phyloP scores from a whole-genome alignment of 2,888 invertebrate genomes.

The Caenorhabditis wallacei region DNA sequence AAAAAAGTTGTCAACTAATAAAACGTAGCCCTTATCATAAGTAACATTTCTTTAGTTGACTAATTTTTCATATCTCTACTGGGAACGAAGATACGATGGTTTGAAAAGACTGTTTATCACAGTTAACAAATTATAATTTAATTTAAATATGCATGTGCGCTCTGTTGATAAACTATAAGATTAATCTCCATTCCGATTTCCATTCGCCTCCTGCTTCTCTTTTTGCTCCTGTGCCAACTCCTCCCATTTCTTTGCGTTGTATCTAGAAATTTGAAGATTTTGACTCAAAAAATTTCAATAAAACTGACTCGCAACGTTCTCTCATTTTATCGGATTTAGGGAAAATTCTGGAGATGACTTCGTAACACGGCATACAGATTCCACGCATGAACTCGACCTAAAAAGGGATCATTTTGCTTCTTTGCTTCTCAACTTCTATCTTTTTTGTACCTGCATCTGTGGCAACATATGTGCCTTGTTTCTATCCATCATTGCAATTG shows the following conservation, averaged over 20 bases:
- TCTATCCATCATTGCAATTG: slow-evolving; percentile 91
- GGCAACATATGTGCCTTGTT: slow-evolving; percentile 89
- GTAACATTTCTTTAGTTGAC: too few species aligned
- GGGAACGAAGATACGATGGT: too few species aligned
- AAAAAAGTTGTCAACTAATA: too few species aligned
- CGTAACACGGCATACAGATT: slow-evolving; percentile 91
- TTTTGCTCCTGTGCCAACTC: slow-evolving; percentile 84
- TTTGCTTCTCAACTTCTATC: slow-evolving; percentile 76
- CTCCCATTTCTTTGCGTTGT: slow-evolving; percentile 87
- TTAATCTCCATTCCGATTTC: not conserved
- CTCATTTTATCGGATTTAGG: slow-evolving; percentile 89
- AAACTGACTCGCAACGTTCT: slow-evolving; percentile 82
- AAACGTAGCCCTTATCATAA: too few species aligned
- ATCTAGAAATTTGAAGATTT: too few species aligned
- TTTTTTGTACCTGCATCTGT: slow-evolving; percentile 86
- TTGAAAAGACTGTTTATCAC: too few species aligned
- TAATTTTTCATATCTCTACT: too few species aligned
- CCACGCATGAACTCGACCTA: slow-evolving; percentile 89
- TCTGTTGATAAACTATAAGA: slow-evolving; percentile 6
- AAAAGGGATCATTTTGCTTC: slow-evolving; percentile 58
- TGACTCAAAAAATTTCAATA: not conserved
- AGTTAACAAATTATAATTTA: too few species aligned
- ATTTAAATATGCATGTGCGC: not conserved
- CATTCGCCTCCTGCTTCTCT: slow-evolving; percentile 35
- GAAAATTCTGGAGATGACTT: slow-evolving; percentile 87